These are phyloP conservation scores for Rhaphigaster nebulosa DNA, from an alignment of 2,888 invertebrate genomes.

Conservation along the genomic window DNA sequence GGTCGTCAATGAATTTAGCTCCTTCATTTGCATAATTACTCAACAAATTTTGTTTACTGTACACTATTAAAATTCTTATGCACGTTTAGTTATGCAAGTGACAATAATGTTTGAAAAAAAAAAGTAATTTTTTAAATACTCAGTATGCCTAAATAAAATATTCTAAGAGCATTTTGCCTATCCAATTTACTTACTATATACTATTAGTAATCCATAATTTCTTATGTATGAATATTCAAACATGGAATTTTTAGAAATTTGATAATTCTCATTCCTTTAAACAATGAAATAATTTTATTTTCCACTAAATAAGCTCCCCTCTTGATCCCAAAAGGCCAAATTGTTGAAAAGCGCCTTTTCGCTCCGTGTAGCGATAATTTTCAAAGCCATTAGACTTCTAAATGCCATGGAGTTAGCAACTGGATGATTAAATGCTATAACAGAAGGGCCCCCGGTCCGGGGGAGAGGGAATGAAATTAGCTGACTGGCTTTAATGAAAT, in stretches of 20 bases:
- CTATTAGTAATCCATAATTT: no score
- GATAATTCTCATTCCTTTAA: neutral
- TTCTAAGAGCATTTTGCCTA: no score
- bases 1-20: neutral
- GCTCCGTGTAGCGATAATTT: neutral
- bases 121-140: no score
- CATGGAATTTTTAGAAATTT: no score
- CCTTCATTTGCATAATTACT: neutral
- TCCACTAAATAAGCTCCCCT: neutral
- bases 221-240: no score
- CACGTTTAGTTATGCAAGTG: neutral
- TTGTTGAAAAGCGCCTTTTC: neutral
- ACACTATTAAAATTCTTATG: neutral
- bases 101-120: neutral
- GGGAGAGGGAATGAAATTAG: neutral
- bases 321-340: neutral
- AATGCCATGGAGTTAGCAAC: neutral
- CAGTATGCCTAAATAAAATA: no score
- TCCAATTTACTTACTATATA: no score
- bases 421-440: constrained; percentile 6
- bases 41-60: neutral
- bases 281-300: neutral
- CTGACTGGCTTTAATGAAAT: constrained; percentile 18
- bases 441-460: neutral
- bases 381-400: constrained; percentile 18